Evolutionary conservation across 2,888 invertebrate genomes (phyloP).

Genomic region (Poecilobothrus nobilitatus): DNA sequence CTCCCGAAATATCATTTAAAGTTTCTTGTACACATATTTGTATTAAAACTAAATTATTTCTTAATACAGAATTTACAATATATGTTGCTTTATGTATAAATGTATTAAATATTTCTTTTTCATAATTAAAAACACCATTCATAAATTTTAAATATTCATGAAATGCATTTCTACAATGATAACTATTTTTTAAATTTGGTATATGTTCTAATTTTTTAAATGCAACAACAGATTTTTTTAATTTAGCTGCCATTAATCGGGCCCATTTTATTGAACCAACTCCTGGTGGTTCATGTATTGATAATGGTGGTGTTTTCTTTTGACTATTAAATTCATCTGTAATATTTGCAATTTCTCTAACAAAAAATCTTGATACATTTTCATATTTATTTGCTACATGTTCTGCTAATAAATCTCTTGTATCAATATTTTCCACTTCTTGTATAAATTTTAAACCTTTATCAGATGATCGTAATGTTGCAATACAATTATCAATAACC

Average conservation of each 20-base stretch:
- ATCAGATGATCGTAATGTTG: constrained; percentile 69
- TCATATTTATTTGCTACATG: constrained; percentile 75
- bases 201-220: constrained; percentile 58
- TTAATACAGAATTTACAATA: constrained; percentile 59
- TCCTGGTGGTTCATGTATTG: constrained; percentile 68
- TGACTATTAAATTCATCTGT: constrained; percentile 17
- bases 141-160: constrained; percentile 68
- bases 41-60: constrained; percentile 49
- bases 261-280: constrained; percentile 83
- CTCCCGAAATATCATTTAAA: constrained; percentile 7
- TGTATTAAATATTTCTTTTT: constrained; percentile 60
- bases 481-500: constrained; percentile 81
- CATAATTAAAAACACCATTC: constrained; percentile 65
- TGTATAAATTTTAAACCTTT: constrained; percentile 70
- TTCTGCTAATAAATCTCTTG: constrained; percentile 61
- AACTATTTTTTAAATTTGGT: constrained; percentile 52
- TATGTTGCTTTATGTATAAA: constrained; percentile 59
- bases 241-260: constrained; percentile 63
- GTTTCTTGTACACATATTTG: background rate
- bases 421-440: constrained; percentile 71
- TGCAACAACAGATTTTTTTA: constrained; percentile 70
- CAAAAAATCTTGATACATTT: constrained; percentile 74
- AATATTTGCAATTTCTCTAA: constrained; percentile 61
- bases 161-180: constrained; percentile 66
- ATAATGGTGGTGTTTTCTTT: constrained; percentile 44